These are phyloP conservation scores for Mylabris phalerata DNA, from an alignment of 1,140 invertebrate genomes.

Conservation along the genomic window DNA sequence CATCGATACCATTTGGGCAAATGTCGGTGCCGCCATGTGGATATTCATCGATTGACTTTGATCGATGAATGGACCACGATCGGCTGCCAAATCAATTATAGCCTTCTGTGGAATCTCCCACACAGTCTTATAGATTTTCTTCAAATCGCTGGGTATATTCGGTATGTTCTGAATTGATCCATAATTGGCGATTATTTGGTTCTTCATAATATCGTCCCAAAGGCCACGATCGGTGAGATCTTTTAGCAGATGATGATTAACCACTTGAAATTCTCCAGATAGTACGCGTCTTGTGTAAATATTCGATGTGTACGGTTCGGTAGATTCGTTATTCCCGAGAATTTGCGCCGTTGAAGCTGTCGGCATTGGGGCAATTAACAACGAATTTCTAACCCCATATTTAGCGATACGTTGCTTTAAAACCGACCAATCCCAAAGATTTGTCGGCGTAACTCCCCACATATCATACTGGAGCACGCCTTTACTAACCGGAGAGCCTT, in stretches of 20 bases:
- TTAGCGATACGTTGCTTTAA: slow-evolving; percentile 84
- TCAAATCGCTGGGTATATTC: slow-evolving; percentile 81
- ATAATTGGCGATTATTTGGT: slow-evolving; percentile 82
- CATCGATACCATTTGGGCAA: slow-evolving; percentile 92
- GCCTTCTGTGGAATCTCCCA: slow-evolving; percentile 97
- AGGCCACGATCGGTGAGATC: slow-evolving; percentile 86
- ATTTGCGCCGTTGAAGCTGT: slow-evolving; percentile 99
- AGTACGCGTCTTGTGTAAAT: slow-evolving; percentile 91
- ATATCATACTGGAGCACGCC: slow-evolving; percentile 98
- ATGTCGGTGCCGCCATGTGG: slow-evolving; percentile 90
- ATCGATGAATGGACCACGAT: slow-evolving; percentile 96
- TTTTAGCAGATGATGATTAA: slow-evolving; percentile 92
- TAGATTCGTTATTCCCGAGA: slow-evolving; percentile 96
- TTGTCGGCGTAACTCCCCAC: slow-evolving; percentile 88
- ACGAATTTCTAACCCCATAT: slow-evolving; percentile 89
- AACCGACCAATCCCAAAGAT: slow-evolving; percentile 82
- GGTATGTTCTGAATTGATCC: slow-evolving; percentile 93
- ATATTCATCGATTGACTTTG: slow-evolving; percentile 98
- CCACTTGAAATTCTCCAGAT: slow-evolving; percentile 84
- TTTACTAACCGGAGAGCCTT: slow-evolving; percentile 84
- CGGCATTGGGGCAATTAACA: slow-evolving; percentile 96
- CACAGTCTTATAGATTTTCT: slow-evolving; percentile 93
- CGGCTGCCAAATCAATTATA: slow-evolving; percentile 95
- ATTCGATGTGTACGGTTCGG: slow-evolving; percentile 98
- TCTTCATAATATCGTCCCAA: slow-evolving; percentile 97